Base-by-base conservation (phyloP, 2,113 vertebrate genomes). In the Aegithalos caudatus region DNA sequence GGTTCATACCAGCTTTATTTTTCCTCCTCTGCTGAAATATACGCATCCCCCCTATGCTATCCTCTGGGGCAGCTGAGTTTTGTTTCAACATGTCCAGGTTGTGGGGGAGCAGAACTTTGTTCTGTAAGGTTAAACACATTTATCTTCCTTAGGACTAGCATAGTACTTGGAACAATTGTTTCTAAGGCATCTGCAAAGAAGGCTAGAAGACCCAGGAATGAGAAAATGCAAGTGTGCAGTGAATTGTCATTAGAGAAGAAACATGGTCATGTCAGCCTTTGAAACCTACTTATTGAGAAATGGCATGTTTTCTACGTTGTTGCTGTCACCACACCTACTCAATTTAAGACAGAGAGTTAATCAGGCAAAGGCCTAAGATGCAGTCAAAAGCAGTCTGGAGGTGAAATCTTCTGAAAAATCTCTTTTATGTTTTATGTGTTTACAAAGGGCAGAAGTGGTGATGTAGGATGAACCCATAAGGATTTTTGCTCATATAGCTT, bases 341-440 rank as follows among this genome's bases (percentile, higher is more conserved):
- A 10, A 16, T 67, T 57, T 56, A 27, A 73, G 13, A 64, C 13
- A 70, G 9, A 6, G 12, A 47, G 28, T 40, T 69, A 56, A 42
- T 25, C 31, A 37, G 27, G 9, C 3, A 8, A 27, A 6, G 12
- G 22, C 77, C 62, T 69, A 33, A 23, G 21, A 35, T 11, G 40
- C 57, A 80, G 54, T 31, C 17, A 88, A 48, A 58, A 11, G 11
- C 3, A 6, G 4, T 66, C 88, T 77, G 0, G 0, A 61, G 79
- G 31, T 5, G 3, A 66, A 77, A 88, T 62, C 38, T 56, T 27
- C 20, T 37, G 0, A 1, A 47, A 2, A 0, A 58, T 51, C 33
- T 71, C 38, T 45, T 51, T 13, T 2, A 44, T 10, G 1, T 16
- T n/a, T n/a, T n/a, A n/a, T 16, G 8, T 56, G 28, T 71, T 92